Percentiles rank a stretch among this genome's conserved stretches.
Conservation (phyloP, 2,113 vertebrate species). For the Sebastes fasciatus region DNA sequence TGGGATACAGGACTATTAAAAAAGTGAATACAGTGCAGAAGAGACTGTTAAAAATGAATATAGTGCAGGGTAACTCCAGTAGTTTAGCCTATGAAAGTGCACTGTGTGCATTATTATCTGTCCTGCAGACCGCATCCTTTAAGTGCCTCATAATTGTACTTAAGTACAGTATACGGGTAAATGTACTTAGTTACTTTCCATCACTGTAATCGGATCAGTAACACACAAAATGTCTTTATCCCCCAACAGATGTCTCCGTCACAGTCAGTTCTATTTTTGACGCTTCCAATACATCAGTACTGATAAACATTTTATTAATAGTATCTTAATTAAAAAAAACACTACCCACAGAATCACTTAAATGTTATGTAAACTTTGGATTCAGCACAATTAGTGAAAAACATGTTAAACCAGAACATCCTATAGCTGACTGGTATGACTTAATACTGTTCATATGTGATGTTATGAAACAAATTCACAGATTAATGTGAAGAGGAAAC, state of each 20-base stretch:
- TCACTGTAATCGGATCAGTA: background rate
- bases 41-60: too few relatives aligned
- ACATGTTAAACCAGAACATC: background rate
- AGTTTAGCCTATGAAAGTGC: too few relatives aligned
- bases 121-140: too few relatives aligned
- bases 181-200: too few relatives aligned
- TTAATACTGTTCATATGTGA: conserved; percentile 31
- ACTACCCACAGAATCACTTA: background rate
- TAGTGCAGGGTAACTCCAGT: too few relatives aligned
- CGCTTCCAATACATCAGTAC: background rate
- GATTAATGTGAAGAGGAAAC: conserved; percentile 52
- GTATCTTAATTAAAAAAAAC: background rate
- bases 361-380: background rate
- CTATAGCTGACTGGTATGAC: conserved; percentile 13
- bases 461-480: conserved; percentile 46
- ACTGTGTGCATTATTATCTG: too few relatives aligned
- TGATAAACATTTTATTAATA: background rate
- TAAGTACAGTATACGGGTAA: too few relatives aligned
- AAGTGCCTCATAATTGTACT: too few relatives aligned
- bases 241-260: background rate
- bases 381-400: background rate
- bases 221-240: background rate
- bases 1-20: too few relatives aligned
- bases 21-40: too few relatives aligned
- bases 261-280: background rate